Conservation (phyloP, 2,797 vertebrate genomes). For the Premnoplex brunnescens region DNA sequence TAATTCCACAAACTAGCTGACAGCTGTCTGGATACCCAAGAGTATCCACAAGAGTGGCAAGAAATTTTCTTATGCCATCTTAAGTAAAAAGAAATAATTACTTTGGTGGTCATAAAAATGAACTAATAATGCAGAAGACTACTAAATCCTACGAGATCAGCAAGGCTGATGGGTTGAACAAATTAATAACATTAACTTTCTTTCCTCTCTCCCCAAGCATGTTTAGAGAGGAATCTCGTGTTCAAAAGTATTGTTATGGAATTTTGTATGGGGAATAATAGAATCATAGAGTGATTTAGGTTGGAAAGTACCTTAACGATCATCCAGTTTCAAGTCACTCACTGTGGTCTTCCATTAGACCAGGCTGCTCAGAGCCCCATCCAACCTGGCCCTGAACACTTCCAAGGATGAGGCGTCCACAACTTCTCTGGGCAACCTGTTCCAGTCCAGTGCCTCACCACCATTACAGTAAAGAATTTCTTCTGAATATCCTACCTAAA, state of each 20-base stretch:
- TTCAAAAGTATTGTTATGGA: background rate
- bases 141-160: background rate
- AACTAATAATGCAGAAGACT: slow-evolving; percentile 7
- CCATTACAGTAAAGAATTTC: background rate
- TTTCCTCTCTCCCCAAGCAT: background rate
- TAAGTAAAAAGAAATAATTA: slow-evolving; percentile 26
- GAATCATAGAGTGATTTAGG: background rate
- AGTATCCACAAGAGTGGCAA: background rate
- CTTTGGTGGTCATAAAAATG: background rate
- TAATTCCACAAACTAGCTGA: background rate
- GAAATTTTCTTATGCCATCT: background rate
- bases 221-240: background rate
- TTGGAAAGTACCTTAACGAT: background rate
- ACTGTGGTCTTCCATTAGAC: background rate
- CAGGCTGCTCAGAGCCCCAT: background rate
- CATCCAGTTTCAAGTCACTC: background rate
- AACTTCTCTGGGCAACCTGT: background rate
- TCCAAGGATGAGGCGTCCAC: background rate
- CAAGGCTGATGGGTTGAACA: background rate
- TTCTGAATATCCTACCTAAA: background rate
- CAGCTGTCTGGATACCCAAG: background rate
- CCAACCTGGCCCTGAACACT: background rate
- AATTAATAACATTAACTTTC: background rate
- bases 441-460: background rate
- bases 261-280: background rate